Evolutionary conservation across 2,888 invertebrate genomes (phyloP).

Genomic region (Sminthurinus aureus): DNA sequence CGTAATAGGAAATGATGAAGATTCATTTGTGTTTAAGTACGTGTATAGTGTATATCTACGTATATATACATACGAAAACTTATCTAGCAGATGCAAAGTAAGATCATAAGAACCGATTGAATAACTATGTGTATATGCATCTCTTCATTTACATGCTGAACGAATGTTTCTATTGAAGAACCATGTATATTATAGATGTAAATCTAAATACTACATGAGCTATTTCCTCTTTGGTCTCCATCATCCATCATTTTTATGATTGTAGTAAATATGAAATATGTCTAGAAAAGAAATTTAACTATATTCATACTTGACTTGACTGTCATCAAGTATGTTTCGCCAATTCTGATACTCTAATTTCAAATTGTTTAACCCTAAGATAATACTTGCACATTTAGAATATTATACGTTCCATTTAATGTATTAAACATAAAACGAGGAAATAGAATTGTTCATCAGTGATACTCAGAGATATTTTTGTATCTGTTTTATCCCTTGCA

Average conservation of each 20-base stretch:
- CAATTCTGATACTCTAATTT: background rate
- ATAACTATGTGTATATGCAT: background rate
- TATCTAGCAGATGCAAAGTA: no score
- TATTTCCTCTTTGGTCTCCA: constrained; percentile 12
- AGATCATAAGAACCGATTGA: background rate
- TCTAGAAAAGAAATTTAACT: background rate
- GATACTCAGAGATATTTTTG: no score
- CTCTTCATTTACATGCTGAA: background rate
- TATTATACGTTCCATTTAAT: no score
- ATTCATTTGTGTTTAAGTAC: background rate
- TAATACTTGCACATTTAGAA: no score
- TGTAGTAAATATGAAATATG: background rate
- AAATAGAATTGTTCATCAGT: no score
- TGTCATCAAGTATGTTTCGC: background rate
- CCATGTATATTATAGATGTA: background rate
- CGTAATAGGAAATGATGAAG: background rate
- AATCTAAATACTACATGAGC: background rate
- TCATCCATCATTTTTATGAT: constrained; percentile 17
- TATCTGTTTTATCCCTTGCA: no score
- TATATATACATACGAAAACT: background rate
- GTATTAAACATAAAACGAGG: no score
- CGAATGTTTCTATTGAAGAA: background rate
- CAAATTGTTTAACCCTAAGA: background rate
- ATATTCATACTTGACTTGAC: background rate
- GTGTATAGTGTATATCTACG: background rate